Evolutionary conservation across 2,113 vertebrate genomes (phyloP).

Genomic region (Rhadina sibilatrix): DNA sequence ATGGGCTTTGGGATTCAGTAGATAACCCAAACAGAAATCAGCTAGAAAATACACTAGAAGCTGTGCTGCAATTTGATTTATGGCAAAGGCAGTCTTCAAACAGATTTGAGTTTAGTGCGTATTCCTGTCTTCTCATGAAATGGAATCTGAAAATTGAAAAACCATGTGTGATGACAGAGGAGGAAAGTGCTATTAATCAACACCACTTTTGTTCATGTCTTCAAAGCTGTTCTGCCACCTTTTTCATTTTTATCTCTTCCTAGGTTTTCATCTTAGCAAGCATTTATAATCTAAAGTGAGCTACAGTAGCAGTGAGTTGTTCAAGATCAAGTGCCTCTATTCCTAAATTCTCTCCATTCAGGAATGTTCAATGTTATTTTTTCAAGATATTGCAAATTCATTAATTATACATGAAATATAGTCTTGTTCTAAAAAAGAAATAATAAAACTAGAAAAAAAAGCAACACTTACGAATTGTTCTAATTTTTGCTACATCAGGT

Average conservation of each 20-base stretch:
- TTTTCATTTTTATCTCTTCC: slow-evolving; percentile 10
- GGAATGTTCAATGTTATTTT: background rate
- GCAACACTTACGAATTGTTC: background rate
- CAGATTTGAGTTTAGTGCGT: background rate
- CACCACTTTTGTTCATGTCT: background rate
- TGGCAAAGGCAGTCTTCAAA: slow-evolving; percentile 32
- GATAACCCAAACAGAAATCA: background rate
- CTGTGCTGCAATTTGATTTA: background rate
- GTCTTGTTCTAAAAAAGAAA: background rate
- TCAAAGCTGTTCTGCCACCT: slow-evolving; percentile 23
- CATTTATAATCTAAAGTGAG: slow-evolving; percentile 24
- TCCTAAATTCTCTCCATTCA: background rate
- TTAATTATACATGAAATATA: background rate
- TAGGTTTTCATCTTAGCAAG: background rate
- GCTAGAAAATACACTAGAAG: background rate
- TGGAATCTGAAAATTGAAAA: slow-evolving; percentile 6
- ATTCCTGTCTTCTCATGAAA: background rate
- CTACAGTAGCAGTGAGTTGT: background rate
- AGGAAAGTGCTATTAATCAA: slow-evolving; percentile 58
- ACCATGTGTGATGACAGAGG: background rate
- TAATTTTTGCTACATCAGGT: background rate
- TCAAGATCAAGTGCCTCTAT: background rate
- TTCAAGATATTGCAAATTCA: background rate
- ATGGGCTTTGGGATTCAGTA: background rate
- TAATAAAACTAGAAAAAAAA: background rate